Base-by-base conservation (phyloP, 2,113 vertebrate species). In the Chaenogobius annularis region DNA sequence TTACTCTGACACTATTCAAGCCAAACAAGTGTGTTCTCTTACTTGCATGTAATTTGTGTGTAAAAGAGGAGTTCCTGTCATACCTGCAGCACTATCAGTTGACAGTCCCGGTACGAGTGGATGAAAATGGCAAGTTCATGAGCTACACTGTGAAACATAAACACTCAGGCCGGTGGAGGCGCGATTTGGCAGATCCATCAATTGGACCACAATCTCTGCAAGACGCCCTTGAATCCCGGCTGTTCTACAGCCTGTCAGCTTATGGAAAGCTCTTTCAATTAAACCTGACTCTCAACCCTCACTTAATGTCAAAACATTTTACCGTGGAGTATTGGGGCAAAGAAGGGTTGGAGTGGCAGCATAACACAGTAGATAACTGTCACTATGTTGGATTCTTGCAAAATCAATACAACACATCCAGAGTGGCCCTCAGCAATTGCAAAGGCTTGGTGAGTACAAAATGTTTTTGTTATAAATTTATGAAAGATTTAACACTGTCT, bases 211-310 rank as follows among this genome's bases (percentile, higher is more conserved):
- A 48, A 46, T 69, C 82, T 68, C 78, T 89, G 67, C 81, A 90
- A 20, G 92, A 94, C 77, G 93, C 94, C 75, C 88, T 93, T 35
- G 92, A 94, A 87, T 90, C 95, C 90, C 95, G 90, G 83, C 95
- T 98, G 88, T 99, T 96, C 94, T 99, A 98, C 94, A 95, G 94
- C 93, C 95, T 99, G 91, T 96, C 95, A 70, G 98, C 98, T 82
- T 99, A 99, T 88, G 98, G 97, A 86, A 98, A 95, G 94, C 96
- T 97, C 95, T 98, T 99, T 96, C 95, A 98, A 89, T 92, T 99
- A 89, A 98, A 99, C 92, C 93, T 99, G 93, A 98, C 95, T 76
- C 96, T 96, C 88, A 99, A 95, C 93, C 96, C 96, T 88, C 93
- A 95, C 91, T 94, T 99, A 91, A 95, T 99, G 85, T 98, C 97